These are phyloP conservation scores for Capitulum mitella DNA, from an alignment of 2,888 invertebrate species.

Conservation along the genomic window DNA sequence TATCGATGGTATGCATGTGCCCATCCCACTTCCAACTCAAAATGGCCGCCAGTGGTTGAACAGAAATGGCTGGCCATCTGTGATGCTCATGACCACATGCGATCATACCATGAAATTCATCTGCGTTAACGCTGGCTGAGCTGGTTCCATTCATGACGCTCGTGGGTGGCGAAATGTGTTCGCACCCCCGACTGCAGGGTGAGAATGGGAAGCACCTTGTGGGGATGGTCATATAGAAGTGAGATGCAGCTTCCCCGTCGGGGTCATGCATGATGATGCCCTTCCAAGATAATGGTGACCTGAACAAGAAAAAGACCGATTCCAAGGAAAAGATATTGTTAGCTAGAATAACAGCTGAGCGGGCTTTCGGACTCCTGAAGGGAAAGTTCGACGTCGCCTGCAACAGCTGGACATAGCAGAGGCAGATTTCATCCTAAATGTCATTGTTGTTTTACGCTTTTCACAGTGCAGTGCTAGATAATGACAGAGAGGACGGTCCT, in stretches of 20 bases:
- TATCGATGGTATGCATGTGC: no score
- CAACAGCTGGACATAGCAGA: no score
- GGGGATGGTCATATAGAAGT: slow-evolving; percentile 30
- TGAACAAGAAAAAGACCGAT: slow-evolving; percentile 24
- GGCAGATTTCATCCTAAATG: no score
- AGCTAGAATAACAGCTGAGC: slow-evolving; percentile 29
- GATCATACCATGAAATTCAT: slow-evolving; percentile 7
- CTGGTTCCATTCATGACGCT: slow-evolving; percentile 4
- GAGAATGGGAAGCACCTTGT: slow-evolving; percentile 14
- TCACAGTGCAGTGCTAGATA: no score
- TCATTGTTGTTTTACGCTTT: no score
- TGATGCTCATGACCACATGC: slow-evolving; percentile 17
- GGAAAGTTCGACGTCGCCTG: slow-evolving; percentile 33
- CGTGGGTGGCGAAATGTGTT: neutral
- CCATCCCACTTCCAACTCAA: no score
- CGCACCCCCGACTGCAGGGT: no score
- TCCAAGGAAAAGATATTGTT: slow-evolving; percentile 28
- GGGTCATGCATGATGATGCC: slow-evolving; percentile 31
- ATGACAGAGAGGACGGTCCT: no score
- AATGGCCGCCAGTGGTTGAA: slow-evolving; percentile 22
- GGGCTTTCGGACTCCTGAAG: slow-evolving; percentile 32
- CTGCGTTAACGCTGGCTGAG: neutral
- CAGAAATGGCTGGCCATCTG: slow-evolving; percentile 20
- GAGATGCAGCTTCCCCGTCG: slow-evolving; percentile 31
- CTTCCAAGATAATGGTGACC: slow-evolving; percentile 31